Evolutionary conservation across 2,888 invertebrate genomes (phyloP).

Genomic region (Melanostoma scalare): DNA sequence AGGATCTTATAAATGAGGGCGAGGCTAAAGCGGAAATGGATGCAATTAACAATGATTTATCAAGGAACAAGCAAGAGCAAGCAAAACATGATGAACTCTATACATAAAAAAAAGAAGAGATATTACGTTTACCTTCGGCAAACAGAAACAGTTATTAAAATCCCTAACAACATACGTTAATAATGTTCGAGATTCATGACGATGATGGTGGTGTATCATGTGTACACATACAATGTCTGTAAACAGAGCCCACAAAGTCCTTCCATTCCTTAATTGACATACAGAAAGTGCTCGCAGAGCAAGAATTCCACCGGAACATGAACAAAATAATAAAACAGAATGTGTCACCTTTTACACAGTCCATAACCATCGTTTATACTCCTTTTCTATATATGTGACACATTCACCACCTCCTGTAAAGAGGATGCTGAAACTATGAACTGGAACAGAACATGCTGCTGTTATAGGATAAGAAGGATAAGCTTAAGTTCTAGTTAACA

Average conservation of each 20-base stretch:
- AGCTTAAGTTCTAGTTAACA: conserved; percentile 36
- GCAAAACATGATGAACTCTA: conserved; percentile 21
- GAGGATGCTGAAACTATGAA: conserved; percentile 10
- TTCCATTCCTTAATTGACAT: conserved; percentile 49
- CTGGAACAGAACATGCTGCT: conserved; percentile 32
- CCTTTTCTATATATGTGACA: not conserved
- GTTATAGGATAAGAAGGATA: conserved; percentile 25
- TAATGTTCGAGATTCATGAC: conserved; percentile 60
- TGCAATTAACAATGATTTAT: conserved; percentile 64
- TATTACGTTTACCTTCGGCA: conserved; percentile 52
- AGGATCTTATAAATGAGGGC: conserved; percentile 20
- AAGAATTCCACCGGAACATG: conserved; percentile 43
- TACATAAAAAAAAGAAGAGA: conserved; percentile 18
- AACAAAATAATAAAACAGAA: conserved; percentile 60
- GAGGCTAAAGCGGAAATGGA: conserved; percentile 37
- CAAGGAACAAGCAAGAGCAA: conserved; percentile 7
- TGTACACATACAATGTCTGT: conserved; percentile 15
- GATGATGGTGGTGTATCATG: conserved; percentile 29
- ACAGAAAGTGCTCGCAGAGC: conserved; percentile 49
- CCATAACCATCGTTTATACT: not conserved
- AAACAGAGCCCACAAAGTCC: conserved; percentile 27
- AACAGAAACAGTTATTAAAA: conserved; percentile 68
- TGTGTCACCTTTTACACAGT: conserved; percentile 44
- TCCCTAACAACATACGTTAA: conserved; percentile 54
- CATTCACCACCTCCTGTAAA: conserved; percentile 19